Conservation (phyloP, 1,140 invertebrate genomes). For the Nasonia longicornis region DNA sequence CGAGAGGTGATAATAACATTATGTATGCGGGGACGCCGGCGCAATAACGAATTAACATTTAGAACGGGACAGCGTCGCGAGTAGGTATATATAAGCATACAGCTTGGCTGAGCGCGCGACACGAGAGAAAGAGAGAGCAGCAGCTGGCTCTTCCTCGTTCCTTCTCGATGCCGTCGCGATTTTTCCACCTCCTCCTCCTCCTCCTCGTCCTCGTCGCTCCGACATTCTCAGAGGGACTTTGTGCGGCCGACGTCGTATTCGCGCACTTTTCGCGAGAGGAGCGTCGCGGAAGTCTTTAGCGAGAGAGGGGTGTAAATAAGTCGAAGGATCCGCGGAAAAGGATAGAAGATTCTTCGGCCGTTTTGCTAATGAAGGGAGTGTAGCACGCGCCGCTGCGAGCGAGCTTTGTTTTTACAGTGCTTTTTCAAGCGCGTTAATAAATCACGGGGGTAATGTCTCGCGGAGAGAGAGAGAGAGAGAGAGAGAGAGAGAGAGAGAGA, state of each 20-base stretch:
- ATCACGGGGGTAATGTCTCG: not conserved
- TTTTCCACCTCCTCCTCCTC: not conserved
- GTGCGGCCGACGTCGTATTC: not conserved
- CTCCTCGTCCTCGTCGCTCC: not conserved
- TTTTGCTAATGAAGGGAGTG: not conserved
- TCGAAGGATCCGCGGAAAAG: not conserved
- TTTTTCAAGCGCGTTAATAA: constrained; percentile 15
- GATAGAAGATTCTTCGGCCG: not conserved
- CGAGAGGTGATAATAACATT: constrained; percentile 47
- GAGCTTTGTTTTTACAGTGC: not conserved
- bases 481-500: too few relatives aligned
- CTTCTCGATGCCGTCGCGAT: not conserved
- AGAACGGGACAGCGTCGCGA: constrained; percentile 37
- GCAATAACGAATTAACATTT: constrained; percentile 49
- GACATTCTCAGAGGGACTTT: not conserved
- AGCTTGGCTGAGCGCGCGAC: constrained; percentile 11
- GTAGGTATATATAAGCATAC: not conserved
- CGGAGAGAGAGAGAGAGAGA: not conserved
- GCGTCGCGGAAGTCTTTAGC: constrained; percentile 8
- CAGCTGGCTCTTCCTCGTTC: not conserved
- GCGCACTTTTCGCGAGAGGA: not conserved
- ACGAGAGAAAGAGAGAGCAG: too few relatives aligned
- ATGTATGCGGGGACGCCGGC: constrained; percentile 27
- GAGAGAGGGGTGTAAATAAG: constrained; percentile 7
- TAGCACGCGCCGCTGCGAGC: not conserved